Evolutionary conservation across 2,888 invertebrate species (phyloP).

Genomic region (Nephrotoma flavescens): DNA sequence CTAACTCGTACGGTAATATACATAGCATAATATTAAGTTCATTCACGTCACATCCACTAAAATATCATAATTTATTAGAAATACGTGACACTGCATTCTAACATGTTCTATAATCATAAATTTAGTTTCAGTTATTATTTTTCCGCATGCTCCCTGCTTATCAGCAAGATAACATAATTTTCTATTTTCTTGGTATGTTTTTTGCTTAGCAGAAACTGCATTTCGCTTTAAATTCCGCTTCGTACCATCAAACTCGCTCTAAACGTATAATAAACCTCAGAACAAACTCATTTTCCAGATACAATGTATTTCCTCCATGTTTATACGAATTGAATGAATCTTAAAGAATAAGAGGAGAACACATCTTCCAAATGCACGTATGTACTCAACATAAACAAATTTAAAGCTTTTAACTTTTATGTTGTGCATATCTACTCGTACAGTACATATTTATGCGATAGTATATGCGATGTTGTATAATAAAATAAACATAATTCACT

Average conservation of each 20-base stretch:
- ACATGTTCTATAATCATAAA: not conserved
- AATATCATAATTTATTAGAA: not conserved
- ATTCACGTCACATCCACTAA: not conserved
- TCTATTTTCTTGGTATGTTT: not conserved
- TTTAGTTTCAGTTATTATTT: not conserved
- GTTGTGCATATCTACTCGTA: not conserved
- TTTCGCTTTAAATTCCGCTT: not conserved
- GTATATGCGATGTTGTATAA: not conserved
- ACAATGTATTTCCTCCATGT: not conserved
- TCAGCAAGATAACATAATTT: not conserved
- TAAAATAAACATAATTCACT: not conserved
- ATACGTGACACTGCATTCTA: not conserved
- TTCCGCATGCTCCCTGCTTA: not conserved
- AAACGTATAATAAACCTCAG: not conserved
- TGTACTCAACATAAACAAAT: not conserved
- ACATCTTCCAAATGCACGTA: not conserved
- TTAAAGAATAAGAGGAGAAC: not conserved
- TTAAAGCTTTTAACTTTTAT: not conserved
- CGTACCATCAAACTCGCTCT: not conserved
- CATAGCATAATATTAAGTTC: not conserved
- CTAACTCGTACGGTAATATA: too few relatives aligned
- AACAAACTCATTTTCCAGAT: not conserved
- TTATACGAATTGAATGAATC: not conserved
- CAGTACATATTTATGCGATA: too few relatives aligned
- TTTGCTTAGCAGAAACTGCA: not conserved